Evolutionary conservation across 2,888 invertebrate species (phyloP), one percentile per base, ranked within the genome.

Genomic region (Homarus gammarus): DNA sequence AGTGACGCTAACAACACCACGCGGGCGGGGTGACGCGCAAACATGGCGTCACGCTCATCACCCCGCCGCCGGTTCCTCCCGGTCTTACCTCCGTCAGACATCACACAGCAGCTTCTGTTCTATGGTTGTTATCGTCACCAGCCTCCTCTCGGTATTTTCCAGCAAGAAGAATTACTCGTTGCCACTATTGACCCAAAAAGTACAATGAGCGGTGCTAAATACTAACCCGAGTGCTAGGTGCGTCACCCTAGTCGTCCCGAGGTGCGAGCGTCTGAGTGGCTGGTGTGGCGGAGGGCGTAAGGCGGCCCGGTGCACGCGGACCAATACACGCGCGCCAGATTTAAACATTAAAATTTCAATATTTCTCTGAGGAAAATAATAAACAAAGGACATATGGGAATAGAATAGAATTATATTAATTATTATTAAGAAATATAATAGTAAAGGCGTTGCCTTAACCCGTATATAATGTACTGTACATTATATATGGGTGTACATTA

Each of bases 11-110:
- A 27, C 3, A 1, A 6, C 8, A 6, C 64, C 64, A 64, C n/a
- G 27, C n/a, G 27, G 64, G 27, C 27, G 64, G 64, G 64, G 64
- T 27, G 64, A 64, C 27, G 64, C 64, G n/a, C 64, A n/a, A 64
- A 64, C 64, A 64, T 64, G 64, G 64, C 64, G 64, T 64, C 27
- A 3, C 56, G 12, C 22, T 22, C 56, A 56, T 5, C 56, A 3
- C n/a, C 18, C n/a, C 64, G 64, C 64, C 64, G 64, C 64, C 64
- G 64, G 64, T 27, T n/a, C 64, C 6, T 12, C 3, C 27, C n/a
- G 8, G 5, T 27, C 64, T 64, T 64, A 64, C 64, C 64, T 64
- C 64, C 64, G 64, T 64, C 64, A 64, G 64, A 64, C 64, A 64
- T 64, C 27, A 64, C 64, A 64, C n/a, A 27, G 27, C 64, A 6